phyloP scores from a whole-genome alignment of 1,140 invertebrate species.

The Anthonomus grandis region DNA sequence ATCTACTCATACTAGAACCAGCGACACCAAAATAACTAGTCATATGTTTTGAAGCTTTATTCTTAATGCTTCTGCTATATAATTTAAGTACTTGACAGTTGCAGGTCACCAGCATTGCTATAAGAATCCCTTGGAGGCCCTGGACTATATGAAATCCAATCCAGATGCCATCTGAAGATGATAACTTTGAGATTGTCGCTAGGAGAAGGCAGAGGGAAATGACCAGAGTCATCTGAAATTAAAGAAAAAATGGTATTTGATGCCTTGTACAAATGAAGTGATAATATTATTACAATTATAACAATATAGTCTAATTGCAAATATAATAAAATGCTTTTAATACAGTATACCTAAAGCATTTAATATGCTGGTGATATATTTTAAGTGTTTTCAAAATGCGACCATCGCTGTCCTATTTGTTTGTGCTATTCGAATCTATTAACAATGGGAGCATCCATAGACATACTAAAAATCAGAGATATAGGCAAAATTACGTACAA shows the following conservation, averaged over 20 bases:
- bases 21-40: slow-evolving; percentile 28
- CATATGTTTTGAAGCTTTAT: slow-evolving; percentile 29
- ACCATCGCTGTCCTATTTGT: too few relatives aligned
- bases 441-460: too few relatives aligned
- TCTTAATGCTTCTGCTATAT: slow-evolving; percentile 42
- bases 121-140: slow-evolving; percentile 57
- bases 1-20: slow-evolving; percentile 34
- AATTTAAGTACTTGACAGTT: slow-evolving; percentile 56
- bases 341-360: too few relatives aligned
- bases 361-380: too few relatives aligned
- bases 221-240: slow-evolving; percentile 44
- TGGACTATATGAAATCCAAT: slow-evolving; percentile 52
- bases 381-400: too few relatives aligned
- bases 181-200: slow-evolving; percentile 37
- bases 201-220: slow-evolving; percentile 38
- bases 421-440: too few relatives aligned
- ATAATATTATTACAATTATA: too few relatives aligned
- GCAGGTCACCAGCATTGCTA: slow-evolving; percentile 62
- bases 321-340: too few relatives aligned
- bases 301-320: too few relatives aligned
- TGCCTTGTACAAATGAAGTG: too few relatives aligned
- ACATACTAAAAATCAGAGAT: too few relatives aligned
- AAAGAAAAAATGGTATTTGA: slow-evolving; percentile 9
- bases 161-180: slow-evolving; percentile 46
- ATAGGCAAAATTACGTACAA: too few relatives aligned